Base-by-base conservation (phyloP, 2,888 invertebrate genomes). In the Sarcophaga caerulescens region DNA sequence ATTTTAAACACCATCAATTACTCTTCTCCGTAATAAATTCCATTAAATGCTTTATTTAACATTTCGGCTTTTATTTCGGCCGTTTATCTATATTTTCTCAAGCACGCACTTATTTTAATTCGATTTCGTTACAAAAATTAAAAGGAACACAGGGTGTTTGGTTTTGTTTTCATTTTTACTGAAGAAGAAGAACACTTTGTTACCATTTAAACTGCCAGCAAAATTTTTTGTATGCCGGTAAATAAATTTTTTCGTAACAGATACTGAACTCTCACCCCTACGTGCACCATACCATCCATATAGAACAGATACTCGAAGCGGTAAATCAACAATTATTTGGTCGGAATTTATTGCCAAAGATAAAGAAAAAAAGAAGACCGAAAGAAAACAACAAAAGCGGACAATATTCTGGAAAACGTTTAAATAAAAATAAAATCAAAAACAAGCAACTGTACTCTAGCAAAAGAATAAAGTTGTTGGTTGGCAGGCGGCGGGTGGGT, bases 251-350 rank as follows among this genome's bases (percentile, higher is more conserved):
- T 47, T 47, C 17, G 35, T 45, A 17, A 12, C 17, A 52, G 4
- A 52, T 52, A n/a, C 19, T 60, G 17, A 12, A 47, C 47, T 14
- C 14, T 12, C 71, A 35, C 65, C 10, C 47, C 47, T 19, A 79
- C 70, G 74, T 60, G 45, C 60, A 68, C 11, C n/a, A 44, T 70
- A 14, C 47, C 35, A 44, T 70, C 17, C 21, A 44, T 70, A 19
- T 19, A 52, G 17, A 52, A 12, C 12, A 69, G 25, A 35, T 47
- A 68, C 19, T n/a, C 12, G 45, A 4, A 47, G 10, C 70, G 57
- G 71, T 73, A 60, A 44, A 73, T 73, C 71, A 60, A 52, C 71
- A 77, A 77, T 71, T 84, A 79, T 80, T 65, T 71, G 52, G 65
- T 70, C 65, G 59, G 70, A 84, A 75, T 75, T 75, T 84, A 79